Conservation (phyloP, 1,140 invertebrate genomes). For the Adelges cooleyi region DNA sequence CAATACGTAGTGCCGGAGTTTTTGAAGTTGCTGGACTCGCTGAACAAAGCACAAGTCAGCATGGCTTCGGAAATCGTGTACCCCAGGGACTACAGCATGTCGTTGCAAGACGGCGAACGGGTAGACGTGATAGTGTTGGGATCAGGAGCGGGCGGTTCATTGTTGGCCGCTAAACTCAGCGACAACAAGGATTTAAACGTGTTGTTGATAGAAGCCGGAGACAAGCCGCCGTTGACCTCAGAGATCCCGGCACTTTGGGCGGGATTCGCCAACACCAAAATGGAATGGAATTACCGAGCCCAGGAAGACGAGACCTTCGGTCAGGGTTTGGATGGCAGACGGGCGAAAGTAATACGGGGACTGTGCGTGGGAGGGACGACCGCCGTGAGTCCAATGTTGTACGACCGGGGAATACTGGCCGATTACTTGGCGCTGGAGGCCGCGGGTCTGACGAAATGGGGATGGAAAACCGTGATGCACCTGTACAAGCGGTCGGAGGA, state of each 20-base stretch:
- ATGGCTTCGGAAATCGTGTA: constrained; percentile 1
- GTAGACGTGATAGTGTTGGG: constrained; percentile 5
- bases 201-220: constrained; percentile 5
- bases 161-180: not conserved
- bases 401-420: not conserved
- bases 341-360: not conserved
- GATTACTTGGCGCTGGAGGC: not conserved
- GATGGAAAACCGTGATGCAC: not conserved
- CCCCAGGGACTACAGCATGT: constrained; percentile 10
- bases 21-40: not conserved
- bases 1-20: constrained; percentile 3
- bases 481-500: constrained; percentile 21
- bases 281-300: not conserved
- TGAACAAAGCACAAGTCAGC: not conserved
- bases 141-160: not conserved
- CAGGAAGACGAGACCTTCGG: not conserved
- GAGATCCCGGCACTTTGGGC: constrained; percentile 21
- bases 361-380: constrained; percentile 5
- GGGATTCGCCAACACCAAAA: not conserved
- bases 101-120: not conserved
- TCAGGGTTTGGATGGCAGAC: not conserved
- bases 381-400: constrained; percentile 3
- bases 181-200: not conserved
- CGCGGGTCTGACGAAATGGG: not conserved
- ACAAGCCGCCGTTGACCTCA: not conserved